phyloP scores from a whole-genome alignment of 2,888 invertebrate genomes.

The Omphaloscelis lunosa region DNA sequence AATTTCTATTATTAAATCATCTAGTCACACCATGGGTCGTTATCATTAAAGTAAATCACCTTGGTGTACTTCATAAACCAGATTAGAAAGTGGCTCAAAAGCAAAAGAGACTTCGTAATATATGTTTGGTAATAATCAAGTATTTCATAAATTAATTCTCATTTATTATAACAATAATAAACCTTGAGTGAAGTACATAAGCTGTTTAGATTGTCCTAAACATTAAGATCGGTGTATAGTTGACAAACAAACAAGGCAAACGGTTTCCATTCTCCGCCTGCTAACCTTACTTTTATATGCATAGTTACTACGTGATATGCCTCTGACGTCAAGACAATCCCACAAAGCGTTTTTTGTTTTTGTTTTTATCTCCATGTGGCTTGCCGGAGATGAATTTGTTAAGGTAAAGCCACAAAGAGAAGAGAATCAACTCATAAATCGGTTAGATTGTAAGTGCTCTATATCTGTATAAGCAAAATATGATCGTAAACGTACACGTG shows the following conservation, averaged over 20 bases:
- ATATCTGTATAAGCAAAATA: background rate
- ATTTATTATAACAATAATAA: constrained; percentile 29
- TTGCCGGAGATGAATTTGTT: constrained; percentile 18
- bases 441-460: background rate
- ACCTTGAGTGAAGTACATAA: constrained; percentile 39
- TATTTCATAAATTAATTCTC: constrained; percentile 15
- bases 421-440: background rate
- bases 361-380: constrained; percentile 41
- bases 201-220: constrained; percentile 44
- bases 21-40: background rate
- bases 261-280: constrained; percentile 64
- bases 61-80: constrained; percentile 26
- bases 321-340: constrained; percentile 35
- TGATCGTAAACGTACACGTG: background rate
- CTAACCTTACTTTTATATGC: constrained; percentile 63
- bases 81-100: constrained; percentile 43
- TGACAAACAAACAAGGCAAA: constrained; percentile 60
- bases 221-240: constrained; percentile 31
- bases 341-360: constrained; percentile 26
- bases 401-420: constrained; percentile 9
- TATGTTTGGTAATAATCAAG: background rate
- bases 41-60: constrained; percentile 33
- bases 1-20: background rate
- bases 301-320: constrained; percentile 49
- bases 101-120: background rate